These are phyloP conservation scores for Entomobrya proxima DNA, from an alignment of 2,888 invertebrate genomes.

Conservation along the genomic window DNA sequence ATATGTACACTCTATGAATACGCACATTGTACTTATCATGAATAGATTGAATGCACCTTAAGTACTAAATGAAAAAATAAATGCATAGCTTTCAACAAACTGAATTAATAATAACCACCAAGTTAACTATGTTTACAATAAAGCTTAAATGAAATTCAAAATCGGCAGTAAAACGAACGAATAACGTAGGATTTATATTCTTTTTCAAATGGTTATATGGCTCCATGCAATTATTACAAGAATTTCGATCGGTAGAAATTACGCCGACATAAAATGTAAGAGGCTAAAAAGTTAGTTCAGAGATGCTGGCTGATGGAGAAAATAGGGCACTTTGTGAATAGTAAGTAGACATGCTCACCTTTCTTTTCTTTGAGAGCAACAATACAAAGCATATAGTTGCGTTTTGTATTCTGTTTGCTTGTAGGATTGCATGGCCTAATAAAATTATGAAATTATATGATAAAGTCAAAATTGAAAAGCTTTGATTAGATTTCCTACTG, in stretches of 20 bases:
- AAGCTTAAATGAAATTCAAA: no score
- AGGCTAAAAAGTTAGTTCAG: neutral
- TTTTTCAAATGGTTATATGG: no score
- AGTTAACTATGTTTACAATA: no score
- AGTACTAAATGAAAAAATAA: no score
- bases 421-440: conserved; percentile 6
- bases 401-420: neutral
- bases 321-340: conserved; percentile 21
- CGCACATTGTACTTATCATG: no score
- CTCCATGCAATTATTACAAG: neutral
- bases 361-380: neutral
- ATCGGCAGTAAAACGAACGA: no score
- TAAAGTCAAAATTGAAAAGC: conserved; percentile 50
- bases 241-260: neutral
- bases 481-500: conserved; percentile 51
- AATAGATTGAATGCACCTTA: no score
- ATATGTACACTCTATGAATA: no score
- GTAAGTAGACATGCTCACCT: neutral
- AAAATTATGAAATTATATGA: conserved; percentile 50
- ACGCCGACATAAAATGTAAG: neutral
- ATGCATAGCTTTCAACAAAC: no score
- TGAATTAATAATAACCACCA: no score
- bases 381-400: neutral
- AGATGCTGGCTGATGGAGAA: conserved; percentile 1
- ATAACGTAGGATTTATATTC: no score